Percentiles rank a stretch among this genome's conserved stretches.
These are phyloP conservation scores for Agrilus mali DNA, from an alignment of 2,888 invertebrate genomes.

Conservation along the genomic window DNA sequence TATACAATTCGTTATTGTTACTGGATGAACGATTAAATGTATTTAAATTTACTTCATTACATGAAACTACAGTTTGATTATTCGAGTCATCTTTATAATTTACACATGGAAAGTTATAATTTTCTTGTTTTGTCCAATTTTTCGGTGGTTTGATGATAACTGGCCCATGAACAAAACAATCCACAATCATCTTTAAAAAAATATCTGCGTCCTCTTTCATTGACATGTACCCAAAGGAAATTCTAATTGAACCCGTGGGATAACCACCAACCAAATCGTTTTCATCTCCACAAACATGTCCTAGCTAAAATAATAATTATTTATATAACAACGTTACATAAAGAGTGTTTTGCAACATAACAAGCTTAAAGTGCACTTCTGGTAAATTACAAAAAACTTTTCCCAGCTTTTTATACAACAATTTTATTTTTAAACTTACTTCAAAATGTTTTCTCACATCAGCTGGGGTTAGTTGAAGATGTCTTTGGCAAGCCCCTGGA, in stretches of 20 bases:
- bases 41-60: neutral
- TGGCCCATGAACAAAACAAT: conserved; percentile 55
- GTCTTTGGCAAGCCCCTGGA: conserved; percentile 83
- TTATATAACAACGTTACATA: too few species aligned
- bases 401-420: too few species aligned
- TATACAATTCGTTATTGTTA: neutral
- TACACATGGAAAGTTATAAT: conserved; percentile 5
- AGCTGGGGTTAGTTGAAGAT: conserved; percentile 53
- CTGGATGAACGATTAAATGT: neutral
- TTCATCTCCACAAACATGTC: conserved; percentile 86
- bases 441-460: conserved; percentile 67
- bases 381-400: too few species aligned
- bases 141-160: conserved; percentile 26
- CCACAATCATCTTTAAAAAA: conserved; percentile 59
- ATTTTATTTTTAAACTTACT: conserved; percentile 26
- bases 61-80: neutral
- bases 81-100: neutral
- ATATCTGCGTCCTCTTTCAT: conserved; percentile 56
- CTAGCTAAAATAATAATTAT: conserved; percentile 39
- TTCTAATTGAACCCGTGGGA: conserved; percentile 85
- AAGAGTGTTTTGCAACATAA: too few species aligned
- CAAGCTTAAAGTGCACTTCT: too few species aligned
- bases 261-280: conserved; percentile 70
- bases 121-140: conserved; percentile 18
- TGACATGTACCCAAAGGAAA: conserved; percentile 90